Evolutionary conservation across 2,888 invertebrate species (phyloP), one percentile per base, ranked within the genome.

Genomic region (Platerodrilus igneus): DNA sequence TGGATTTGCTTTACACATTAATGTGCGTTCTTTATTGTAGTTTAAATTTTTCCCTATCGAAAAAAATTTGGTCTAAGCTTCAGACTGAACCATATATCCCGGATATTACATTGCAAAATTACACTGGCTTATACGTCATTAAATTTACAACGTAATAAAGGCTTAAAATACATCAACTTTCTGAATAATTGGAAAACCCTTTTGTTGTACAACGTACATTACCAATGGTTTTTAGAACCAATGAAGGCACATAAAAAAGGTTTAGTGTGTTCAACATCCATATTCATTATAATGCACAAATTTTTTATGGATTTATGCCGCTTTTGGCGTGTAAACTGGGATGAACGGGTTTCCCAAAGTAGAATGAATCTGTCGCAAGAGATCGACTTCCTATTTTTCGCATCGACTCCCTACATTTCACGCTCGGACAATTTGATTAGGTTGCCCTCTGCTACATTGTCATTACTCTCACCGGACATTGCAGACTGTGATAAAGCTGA

Each of bases 311-410:
- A 55, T 55, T 55, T 55, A 55, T 52, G 47, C 34, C 34, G 33
- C 37, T 26, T 34, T 43, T 29, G 36, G 36, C n/a, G 38, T 38
- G 39, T 38, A 32, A 37, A 44, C 36, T 35, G 37, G 41, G 43
- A 31, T 40, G 36, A 44, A 42, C 44, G 28, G n/a, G 37, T 30
- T 41, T 41, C 37, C 31, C 44, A 55, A 52, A 52, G 45, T 50
- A 55, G 54, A 50, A 55, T 57, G 50, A 52, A 55, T 55, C 50
- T 53, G 56, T 54, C 56, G 53, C 56, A 47, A 37, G 53, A 52
- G 55, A 47, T 47, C 47, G 43, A 45, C 45, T 49, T 49, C 45
- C 53, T 50, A 55, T 55, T 52, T 52, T 45, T 50, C 53, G 53
- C 55, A 52, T 53, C 53, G 50, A 43, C 45, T 47, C 50, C 39